Conservation (phyloP, 2,113 vertebrate genomes). For the Leucoraja erinaceus region DNA sequence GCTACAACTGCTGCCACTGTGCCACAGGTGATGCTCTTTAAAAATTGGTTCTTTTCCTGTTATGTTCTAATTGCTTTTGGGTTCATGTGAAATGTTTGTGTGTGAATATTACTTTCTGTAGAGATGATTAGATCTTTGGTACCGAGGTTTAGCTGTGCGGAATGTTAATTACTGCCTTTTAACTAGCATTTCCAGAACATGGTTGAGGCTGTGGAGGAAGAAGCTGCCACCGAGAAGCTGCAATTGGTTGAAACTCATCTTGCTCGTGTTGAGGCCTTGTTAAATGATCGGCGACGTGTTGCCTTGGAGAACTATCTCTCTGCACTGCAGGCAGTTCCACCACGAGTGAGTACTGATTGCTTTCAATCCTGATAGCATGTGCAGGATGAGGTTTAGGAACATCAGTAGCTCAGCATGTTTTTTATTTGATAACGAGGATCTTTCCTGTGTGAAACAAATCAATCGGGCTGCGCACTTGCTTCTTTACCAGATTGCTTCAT, state of each 20-base stretch:
- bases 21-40: background rate
- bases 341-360: constrained; percentile 58
- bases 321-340: constrained; percentile 83
- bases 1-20: background rate
- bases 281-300: constrained; percentile 85
- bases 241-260: constrained; percentile 95
- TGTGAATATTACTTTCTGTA: background rate
- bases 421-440: background rate
- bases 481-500: background rate
- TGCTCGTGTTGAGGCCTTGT: constrained; percentile 89
- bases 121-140: constrained; percentile 1
- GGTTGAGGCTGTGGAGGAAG: constrained; percentile 92
- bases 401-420: background rate
- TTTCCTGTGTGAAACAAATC: background rate
- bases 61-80: background rate
- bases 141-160: background rate
- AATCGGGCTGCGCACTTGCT: background rate
- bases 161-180: background rate
- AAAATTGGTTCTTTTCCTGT: background rate
- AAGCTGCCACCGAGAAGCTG: constrained; percentile 93
- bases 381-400: background rate
- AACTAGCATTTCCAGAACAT: constrained; percentile 87
- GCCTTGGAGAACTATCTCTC: constrained; percentile 92
- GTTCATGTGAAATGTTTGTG: background rate
- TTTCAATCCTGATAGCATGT: background rate